phyloP scores from a whole-genome alignment of 2,797 vertebrate genomes.

The Myotis findleyi region DNA sequence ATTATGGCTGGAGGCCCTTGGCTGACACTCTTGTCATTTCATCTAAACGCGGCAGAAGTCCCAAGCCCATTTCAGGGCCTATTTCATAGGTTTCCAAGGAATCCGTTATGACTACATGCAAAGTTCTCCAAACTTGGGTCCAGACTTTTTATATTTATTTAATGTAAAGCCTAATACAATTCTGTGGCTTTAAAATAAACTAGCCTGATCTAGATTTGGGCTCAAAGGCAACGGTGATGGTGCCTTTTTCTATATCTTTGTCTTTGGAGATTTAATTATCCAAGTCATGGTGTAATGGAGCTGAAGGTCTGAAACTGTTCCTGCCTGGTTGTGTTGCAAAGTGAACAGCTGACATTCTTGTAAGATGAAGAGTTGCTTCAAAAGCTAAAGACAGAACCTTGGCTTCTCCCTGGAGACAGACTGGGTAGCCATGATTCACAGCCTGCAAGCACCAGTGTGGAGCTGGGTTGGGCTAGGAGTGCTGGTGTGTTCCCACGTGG shows the following conservation, averaged over 20 bases:
- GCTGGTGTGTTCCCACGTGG: slow-evolving; percentile 30
- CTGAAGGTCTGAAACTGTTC: slow-evolving; percentile 67
- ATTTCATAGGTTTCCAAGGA: slow-evolving; percentile 33
- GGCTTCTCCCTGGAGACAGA: slow-evolving; percentile 59
- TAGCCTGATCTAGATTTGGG: slow-evolving; percentile 9
- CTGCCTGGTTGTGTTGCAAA: slow-evolving; percentile 64
- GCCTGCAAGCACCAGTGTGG: slow-evolving; percentile 20
- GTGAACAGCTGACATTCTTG: slow-evolving; percentile 66
- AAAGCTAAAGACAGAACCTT: slow-evolving; percentile 72
- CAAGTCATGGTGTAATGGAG: slow-evolving; percentile 66
- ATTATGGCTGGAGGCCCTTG: not conserved
- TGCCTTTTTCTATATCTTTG: slow-evolving; percentile 60
- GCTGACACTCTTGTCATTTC: slow-evolving; percentile 36
- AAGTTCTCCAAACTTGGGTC: slow-evolving; percentile 44
- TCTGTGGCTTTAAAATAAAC: slow-evolving; percentile 72
- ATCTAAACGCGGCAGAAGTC: slow-evolving; percentile 49
- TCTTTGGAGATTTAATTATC: slow-evolving; percentile 69
- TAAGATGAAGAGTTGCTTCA: slow-evolving; percentile 73
- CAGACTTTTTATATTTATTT: slow-evolving; percentile 64
- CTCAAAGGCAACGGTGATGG: slow-evolving; percentile 5
- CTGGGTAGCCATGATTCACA: slow-evolving; percentile 60
- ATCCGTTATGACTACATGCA: slow-evolving; percentile 39
- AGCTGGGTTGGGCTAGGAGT: not conserved
- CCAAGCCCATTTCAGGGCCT: slow-evolving; percentile 43
- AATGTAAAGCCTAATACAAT: slow-evolving; percentile 68